These are phyloP conservation scores for Microctenopoma steveboyesi DNA, from an alignment of 2,797 vertebrate genomes.

Conservation along the genomic window DNA sequence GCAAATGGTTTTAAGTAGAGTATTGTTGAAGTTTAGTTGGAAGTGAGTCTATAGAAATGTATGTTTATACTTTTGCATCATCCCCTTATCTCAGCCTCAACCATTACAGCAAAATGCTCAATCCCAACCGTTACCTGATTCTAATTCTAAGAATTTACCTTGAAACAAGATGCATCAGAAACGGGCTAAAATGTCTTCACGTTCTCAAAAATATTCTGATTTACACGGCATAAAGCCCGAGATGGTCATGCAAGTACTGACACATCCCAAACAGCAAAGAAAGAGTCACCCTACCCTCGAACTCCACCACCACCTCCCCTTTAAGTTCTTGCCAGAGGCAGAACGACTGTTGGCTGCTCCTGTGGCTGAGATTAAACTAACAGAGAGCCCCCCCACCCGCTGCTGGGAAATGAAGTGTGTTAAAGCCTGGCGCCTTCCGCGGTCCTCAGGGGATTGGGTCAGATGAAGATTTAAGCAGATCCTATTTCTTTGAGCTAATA, in stretches of 20 bases:
- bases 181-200: too few species aligned
- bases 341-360: slow-evolving; percentile 76
- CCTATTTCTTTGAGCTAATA: slow-evolving; percentile 66
- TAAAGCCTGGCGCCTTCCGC: slow-evolving; percentile 74
- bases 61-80: too few species aligned
- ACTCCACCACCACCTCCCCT: slow-evolving; percentile 48
- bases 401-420: slow-evolving; percentile 81
- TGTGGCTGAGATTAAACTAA: slow-evolving; percentile 77
- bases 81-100: too few species aligned
- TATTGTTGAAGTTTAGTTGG: slow-evolving; percentile 42
- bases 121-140: too few species aligned
- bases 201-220: neutral
- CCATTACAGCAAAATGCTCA: too few species aligned
- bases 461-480: slow-evolving; percentile 70
- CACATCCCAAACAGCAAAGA: slow-evolving; percentile 30
- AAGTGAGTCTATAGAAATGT: neutral
- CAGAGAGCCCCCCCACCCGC: slow-evolving; percentile 71
- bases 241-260: neutral
- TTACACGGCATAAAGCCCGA: neutral
- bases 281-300: slow-evolving; percentile 34
- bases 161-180: too few species aligned
- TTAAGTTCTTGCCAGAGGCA: slow-evolving; percentile 71
- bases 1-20: slow-evolving; percentile 46
- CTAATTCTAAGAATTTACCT: too few species aligned
- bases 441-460: slow-evolving; percentile 53